These are phyloP conservation scores for Sminthurides bifidus DNA, from an alignment of 1,140 invertebrate genomes.

Conservation along the genomic window DNA sequence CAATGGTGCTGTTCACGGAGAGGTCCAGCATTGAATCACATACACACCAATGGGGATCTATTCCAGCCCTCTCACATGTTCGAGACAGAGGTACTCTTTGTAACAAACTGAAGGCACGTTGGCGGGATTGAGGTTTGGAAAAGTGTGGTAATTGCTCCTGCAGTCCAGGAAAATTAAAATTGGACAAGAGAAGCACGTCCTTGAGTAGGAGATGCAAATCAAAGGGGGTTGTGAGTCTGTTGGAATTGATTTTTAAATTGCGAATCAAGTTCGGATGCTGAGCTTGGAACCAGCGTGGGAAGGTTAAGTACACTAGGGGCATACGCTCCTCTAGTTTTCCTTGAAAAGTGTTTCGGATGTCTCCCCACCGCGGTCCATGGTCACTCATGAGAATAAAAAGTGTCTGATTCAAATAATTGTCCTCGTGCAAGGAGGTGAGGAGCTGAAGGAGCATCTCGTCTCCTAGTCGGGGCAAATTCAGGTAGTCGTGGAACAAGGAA, in stretches of 20 bases:
- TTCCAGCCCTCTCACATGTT: conserved; percentile 24
- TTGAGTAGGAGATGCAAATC: conserved; percentile 28
- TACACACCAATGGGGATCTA: conserved; percentile 27
- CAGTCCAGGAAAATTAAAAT: not conserved
- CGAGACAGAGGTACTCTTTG: conserved; percentile 9
- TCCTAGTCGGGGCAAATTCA: conserved; percentile 26
- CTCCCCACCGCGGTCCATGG: conserved; percentile 81
- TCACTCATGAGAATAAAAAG: conserved; percentile 74
- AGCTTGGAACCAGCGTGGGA: conserved; percentile 22
- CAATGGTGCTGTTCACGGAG: conserved; percentile 4
- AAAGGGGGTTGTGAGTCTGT: conserved; percentile 34
- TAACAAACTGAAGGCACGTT: conserved; percentile 19
- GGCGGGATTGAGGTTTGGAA: not conserved
- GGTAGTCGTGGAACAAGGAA: conserved; percentile 32
- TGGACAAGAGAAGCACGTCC: conserved; percentile 29
- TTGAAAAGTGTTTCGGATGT: conserved; percentile 42
- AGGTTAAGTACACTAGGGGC: conserved; percentile 24
- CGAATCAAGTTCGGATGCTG: conserved; percentile 18
- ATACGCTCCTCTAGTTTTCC: conserved; percentile 31
- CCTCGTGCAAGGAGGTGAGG: conserved; percentile 12
- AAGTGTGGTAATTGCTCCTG: not conserved
- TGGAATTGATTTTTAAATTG: conserved; percentile 31
- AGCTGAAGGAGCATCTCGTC: conserved; percentile 31
- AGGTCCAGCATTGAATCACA: conserved; percentile 20
- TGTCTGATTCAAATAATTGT: conserved; percentile 39